Base-by-base conservation (phyloP, 2,113 vertebrate species). In the Probosciger aterrimus region DNA sequence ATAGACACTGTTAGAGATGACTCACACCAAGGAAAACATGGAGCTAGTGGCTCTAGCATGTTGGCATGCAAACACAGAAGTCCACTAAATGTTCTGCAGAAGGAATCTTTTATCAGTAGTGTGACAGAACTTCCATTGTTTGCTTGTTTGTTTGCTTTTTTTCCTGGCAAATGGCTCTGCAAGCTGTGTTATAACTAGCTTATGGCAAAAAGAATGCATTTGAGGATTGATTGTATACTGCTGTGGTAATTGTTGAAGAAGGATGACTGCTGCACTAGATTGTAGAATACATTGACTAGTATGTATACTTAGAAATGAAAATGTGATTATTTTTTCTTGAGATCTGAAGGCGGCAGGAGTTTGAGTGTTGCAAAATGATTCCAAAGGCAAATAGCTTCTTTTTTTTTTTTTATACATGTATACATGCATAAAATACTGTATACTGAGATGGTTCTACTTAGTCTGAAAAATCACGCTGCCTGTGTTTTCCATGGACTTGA, bases 1-100 rank as follows among this genome's bases (percentile, higher is more conserved):
- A 35, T 85, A 87, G 84, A 68, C 75, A n/a, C 69, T 95, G 83
- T 91, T 91, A 52, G 77, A 57, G 86, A n/a, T 94, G 86, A 94
- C 70, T 96, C 87, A 70, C 24, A 1, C 43, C 11, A 18, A n/a
- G 59, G 55, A 68, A 94, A 91, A 80, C 84, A 69, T 69, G 52
- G 59, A 79, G 47, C 69, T 91, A 0, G 25, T 95, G 89, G 84
- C 74, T 94, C 33, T 92, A 76, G 88, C 65, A 57, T 92, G 91
- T 87, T 89, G 81, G 83, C 84, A 30, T 95, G 83, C 59, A 82
- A 92, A 92, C 84, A 86, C 44, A 62, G 5, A 80, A 75, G 50
- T 79, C 57, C 86, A 74, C 86, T 89, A 25, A 71, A 33, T 60
- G 25, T 57, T 91, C 43, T 81, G 50, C 68, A 71, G 69, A 71